Evolutionary conservation across 2,888 invertebrate species (phyloP).

Genomic region (Apantesis nais): DNA sequence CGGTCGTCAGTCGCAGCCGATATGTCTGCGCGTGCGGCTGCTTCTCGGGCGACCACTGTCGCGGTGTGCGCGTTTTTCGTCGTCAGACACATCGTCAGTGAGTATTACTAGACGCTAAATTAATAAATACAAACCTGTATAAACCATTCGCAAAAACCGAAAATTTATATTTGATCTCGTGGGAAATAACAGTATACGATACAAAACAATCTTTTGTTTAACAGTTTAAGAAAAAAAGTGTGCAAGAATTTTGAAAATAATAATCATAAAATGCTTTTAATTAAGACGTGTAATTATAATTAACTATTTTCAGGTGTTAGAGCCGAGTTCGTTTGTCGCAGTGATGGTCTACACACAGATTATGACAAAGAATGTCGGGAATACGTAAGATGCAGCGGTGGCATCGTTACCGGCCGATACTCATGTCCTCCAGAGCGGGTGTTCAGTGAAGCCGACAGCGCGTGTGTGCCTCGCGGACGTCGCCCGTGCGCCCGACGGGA

Average conservation of each 20-base stretch:
- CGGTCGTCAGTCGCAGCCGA: conserved; percentile 70
- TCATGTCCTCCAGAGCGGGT: conserved; percentile 70
- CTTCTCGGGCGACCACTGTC: conserved; percentile 37
- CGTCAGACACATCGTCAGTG: conserved; percentile 60
- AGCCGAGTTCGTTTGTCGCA: conserved; percentile 61
- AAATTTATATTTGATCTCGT: background rate
- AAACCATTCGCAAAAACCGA: conserved; percentile 1
- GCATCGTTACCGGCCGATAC: conserved; percentile 64
- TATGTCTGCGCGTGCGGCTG: conserved; percentile 77
- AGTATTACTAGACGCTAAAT: conserved; percentile 49
- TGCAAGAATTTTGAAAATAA: background rate
- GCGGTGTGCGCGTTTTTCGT: conserved; percentile 46
- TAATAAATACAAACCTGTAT: conserved; percentile 8
- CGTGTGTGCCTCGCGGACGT: conserved; percentile 71
- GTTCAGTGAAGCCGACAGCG: conserved; percentile 75
- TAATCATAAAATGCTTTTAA: background rate
- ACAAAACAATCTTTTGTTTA: background rate
- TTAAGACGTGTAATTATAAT: background rate
- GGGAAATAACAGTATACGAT: conserved; percentile 1
- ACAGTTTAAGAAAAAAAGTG: background rate
- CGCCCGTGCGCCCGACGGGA: conserved; percentile 72
- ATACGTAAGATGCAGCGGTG: conserved; percentile 75
- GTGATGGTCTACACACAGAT: conserved; percentile 78
- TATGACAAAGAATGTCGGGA: conserved; percentile 76
- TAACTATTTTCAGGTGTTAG: conserved; percentile 63